These are phyloP conservation scores for Galago senegalensis DNA, from an alignment of 2,797 vertebrate genomes.

Conservation along the genomic window DNA sequence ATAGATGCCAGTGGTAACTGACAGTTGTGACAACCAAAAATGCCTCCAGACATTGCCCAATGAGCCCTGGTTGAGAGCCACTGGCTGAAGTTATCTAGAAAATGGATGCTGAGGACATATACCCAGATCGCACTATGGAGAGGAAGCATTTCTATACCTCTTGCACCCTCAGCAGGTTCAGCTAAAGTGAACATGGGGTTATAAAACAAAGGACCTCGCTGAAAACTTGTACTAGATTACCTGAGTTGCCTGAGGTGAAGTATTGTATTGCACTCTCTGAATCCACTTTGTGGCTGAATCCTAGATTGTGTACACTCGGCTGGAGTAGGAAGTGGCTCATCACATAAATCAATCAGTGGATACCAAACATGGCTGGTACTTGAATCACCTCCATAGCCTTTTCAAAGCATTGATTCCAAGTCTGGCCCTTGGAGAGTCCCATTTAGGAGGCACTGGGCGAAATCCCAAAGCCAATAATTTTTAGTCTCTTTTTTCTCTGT, in stretches of 20 bases:
- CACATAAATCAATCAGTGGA: background rate
- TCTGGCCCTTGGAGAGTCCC: background rate
- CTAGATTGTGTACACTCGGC: background rate
- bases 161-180: background rate
- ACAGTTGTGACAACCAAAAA: background rate
- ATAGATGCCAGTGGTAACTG: background rate
- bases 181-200: background rate
- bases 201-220: background rate
- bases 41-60: background rate
- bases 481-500: background rate
- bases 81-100: background rate
- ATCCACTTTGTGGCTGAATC: background rate
- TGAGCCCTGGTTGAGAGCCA: background rate
- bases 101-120: background rate
- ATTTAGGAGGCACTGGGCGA: slow-evolving; percentile 7
- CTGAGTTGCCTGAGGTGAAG: background rate
- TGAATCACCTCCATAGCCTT: slow-evolving; percentile 6
- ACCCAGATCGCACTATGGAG: background rate
- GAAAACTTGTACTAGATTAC: background rate
- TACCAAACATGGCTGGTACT: background rate
- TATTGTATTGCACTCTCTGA: background rate
- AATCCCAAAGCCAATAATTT: background rate
- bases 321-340: background rate
- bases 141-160: background rate
- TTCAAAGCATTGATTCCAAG: background rate